Conservation (phyloP, 2,797 vertebrate species). For the Cuculus canorus region DNA sequence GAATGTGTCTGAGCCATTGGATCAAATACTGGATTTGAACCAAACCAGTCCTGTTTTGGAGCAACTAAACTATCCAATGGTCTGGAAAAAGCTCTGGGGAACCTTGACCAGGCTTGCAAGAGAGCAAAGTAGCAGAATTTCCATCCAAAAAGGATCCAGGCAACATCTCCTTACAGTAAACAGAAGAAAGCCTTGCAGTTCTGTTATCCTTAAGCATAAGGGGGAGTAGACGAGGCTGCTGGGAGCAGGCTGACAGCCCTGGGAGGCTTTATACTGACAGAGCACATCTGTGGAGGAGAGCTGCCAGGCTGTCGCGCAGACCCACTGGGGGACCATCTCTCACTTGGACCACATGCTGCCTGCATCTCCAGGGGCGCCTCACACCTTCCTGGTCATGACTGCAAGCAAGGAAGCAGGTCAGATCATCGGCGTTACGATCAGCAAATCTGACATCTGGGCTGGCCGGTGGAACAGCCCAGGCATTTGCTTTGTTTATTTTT, state of each 20-base stretch:
- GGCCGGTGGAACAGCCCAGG: slow-evolving; percentile 18
- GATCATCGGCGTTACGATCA: background rate
- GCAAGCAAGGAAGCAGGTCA: background rate
- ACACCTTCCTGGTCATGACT: slow-evolving; percentile 15
- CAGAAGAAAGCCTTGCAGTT: slow-evolving; percentile 48
- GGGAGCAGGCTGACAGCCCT: slow-evolving; percentile 29
- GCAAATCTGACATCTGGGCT: slow-evolving; percentile 32
- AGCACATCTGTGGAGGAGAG: slow-evolving; percentile 50
- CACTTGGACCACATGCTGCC: background rate
- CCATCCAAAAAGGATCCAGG: slow-evolving; percentile 65
- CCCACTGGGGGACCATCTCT: background rate
- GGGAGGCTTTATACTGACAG: slow-evolving; percentile 51
- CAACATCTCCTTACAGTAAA: slow-evolving; percentile 61
- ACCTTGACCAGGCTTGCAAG: slow-evolving; percentile 60
- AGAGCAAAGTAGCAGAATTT: slow-evolving; percentile 44
- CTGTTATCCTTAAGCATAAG: slow-evolving; percentile 16
- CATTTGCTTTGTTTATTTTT: slow-evolving; percentile 66
- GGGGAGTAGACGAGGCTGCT: slow-evolving; percentile 25
- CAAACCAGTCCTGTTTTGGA: slow-evolving; percentile 41
- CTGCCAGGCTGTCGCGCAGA: background rate
- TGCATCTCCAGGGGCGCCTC: background rate
- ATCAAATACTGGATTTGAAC: slow-evolving; percentile 20
- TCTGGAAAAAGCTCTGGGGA: slow-evolving; percentile 52
- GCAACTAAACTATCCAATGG: slow-evolving; percentile 21
- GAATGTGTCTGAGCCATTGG: slow-evolving; percentile 8